Base-by-base conservation (phyloP, 2,888 invertebrate species). In the Pammene fasciana region DNA sequence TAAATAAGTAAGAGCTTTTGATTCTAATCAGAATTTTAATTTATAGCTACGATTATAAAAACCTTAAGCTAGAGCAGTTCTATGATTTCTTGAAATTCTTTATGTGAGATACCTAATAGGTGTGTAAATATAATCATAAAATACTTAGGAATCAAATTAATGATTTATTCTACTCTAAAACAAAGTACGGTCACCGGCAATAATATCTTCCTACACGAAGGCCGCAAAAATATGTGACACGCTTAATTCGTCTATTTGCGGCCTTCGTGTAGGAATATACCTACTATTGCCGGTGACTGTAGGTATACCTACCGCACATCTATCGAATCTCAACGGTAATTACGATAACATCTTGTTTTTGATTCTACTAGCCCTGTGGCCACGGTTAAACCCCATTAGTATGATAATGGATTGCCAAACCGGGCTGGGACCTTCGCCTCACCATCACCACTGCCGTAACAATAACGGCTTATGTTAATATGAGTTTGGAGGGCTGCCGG, bases 341-440 rank as follows among this genome's bases (percentile, higher is more conserved):
- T 41, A 52, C n/a, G 50, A 38, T 52, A 10, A 16, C 52, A 57
- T 45, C 34, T 55, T 45, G 43, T 57, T 46, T 52, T 34, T 14
- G 48, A 62, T 45, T 54, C 46, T 61, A 41, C 43, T 34, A 54
- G 62, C 56, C 59, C 60, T 65, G 26, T 48, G 68, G 54, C 72
- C 52, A 52, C 71, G 62, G 59, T 65, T 60, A 84, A 86, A 84
- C 83, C 83, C 86, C 76, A 89, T 90, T 89, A 85, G 81, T 85
- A 89, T 88, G 88, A 78, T 89, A 89, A 89, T 89, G 78, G 78
- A 79, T 82, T 82, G 79, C 73, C 76, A 76, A 81, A 81, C 78
- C 78, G 80, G 77, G 73, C 82, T 81, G 82, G 82, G 84, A 85
- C 80, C 82, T 82, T 83, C 75, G 73, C 76, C 48, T 48, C 50